A percentile compares a stretch with the other conserved stretches of the same genome.
Evolutionary conservation across 2,797 vertebrate genomes (phyloP).

Genomic region (Cyclura pinguis): DNA sequence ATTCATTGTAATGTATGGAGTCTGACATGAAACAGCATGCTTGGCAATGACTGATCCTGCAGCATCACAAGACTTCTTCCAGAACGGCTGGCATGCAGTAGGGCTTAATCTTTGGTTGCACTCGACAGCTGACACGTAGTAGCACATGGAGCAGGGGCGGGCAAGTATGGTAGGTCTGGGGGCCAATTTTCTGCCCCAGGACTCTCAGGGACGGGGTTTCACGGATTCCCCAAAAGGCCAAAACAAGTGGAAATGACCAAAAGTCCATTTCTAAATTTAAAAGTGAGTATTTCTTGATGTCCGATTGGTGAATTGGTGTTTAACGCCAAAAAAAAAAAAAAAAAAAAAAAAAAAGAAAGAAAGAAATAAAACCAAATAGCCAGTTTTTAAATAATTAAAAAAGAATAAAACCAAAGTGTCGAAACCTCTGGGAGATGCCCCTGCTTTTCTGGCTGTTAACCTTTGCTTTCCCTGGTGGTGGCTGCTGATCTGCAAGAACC

Average conservation of each 20-base stretch:
- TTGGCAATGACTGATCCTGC: no score
- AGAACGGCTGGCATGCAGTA: background rate
- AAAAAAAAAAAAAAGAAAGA: background rate
- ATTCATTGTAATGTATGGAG: no score
- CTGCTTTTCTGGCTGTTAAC: background rate
- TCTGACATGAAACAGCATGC: no score
- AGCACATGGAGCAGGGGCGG: no score
- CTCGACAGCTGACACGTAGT: background rate
- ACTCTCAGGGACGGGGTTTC: no score
- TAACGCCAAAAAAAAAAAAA: background rate
- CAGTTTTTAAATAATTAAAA: background rate
- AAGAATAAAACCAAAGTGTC: background rate
- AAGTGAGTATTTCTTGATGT: no score
- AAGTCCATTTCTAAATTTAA: no score
- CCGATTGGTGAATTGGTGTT: background rate
- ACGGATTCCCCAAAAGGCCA: no score
- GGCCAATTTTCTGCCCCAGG: no score
- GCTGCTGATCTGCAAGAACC: conserved; percentile 46
- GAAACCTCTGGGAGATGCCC: background rate
- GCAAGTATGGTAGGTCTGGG: no score
- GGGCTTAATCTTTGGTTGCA: background rate
- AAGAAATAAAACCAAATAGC: background rate
- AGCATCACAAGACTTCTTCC: no score
- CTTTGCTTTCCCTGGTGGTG: conserved; percentile 1
- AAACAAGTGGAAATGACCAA: no score